Percentiles rank a stretch among this genome's conserved stretches.
These are phyloP conservation scores for Candidula unifasciata DNA, from an alignment of 2,888 invertebrate species.

Conservation along the genomic window DNA sequence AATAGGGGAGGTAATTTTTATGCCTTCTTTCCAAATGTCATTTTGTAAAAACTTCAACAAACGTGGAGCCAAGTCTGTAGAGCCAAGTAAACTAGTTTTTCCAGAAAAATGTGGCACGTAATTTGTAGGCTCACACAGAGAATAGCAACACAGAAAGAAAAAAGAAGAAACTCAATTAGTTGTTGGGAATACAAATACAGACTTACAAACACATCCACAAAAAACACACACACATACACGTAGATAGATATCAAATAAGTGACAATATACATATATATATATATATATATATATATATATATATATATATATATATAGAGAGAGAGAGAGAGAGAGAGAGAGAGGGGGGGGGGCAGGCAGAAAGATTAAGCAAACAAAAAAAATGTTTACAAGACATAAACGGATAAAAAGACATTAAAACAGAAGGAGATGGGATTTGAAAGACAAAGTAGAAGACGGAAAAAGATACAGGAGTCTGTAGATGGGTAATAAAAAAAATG, in stretches of 20 bases:
- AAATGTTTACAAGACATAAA: neutral
- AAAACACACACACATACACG: neutral
- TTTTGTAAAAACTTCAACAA: neutral
- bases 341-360: neutral
- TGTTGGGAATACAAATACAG: neutral
- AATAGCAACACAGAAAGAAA: neutral
- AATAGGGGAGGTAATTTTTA: neutral
- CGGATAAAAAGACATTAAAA: neutral
- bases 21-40: neutral
- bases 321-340: neutral
- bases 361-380: conserved; percentile 20
- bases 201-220: neutral
- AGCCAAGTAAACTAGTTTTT: neutral
- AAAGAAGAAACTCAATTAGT: neutral
- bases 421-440: neutral
- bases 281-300: neutral
- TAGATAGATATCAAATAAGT: too few relatives aligned
- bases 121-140: neutral
- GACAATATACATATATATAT: neutral
- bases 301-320: neutral
- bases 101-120: neutral
- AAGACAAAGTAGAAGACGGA: neutral
- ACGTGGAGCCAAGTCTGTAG: neutral
- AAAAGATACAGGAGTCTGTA: too few relatives aligned
- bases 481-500: too few relatives aligned